Evolutionary conservation across 2,113 vertebrate species (phyloP).

Genomic region (Sakesphorus luctuosus): DNA sequence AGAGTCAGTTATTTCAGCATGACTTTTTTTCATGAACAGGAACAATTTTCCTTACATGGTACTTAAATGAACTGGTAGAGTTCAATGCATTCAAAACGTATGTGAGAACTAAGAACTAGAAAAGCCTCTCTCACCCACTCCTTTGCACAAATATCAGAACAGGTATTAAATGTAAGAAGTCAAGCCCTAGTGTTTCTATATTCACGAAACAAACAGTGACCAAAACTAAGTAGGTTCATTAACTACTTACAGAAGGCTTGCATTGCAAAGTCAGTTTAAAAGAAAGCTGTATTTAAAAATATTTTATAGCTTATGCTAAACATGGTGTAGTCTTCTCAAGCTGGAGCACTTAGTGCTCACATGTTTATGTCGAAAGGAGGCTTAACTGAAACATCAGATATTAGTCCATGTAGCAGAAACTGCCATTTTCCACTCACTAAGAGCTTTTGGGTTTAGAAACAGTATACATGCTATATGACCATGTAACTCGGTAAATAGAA

Average conservation of each 20-base stretch:
- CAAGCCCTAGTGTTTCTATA: background rate
- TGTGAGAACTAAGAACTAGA: background rate
- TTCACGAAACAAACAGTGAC: background rate
- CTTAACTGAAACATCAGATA: background rate
- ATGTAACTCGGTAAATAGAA: background rate
- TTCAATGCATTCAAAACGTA: background rate
- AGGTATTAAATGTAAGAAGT: background rate
- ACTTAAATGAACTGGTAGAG: background rate
- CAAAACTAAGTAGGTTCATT: background rate
- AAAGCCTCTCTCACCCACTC: background rate
- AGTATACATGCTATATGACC: background rate
- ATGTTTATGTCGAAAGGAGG: background rate
- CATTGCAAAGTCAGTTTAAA: background rate
- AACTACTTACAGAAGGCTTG: background rate
- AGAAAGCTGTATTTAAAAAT: background rate
- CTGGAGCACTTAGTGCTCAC: background rate
- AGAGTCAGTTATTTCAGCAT: background rate
- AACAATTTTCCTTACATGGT: background rate
- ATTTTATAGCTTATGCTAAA: background rate
- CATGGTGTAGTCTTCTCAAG: background rate
- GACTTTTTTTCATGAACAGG: background rate
- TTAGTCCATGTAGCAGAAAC: background rate
- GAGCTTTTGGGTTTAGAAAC: background rate
- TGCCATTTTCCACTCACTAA: background rate
- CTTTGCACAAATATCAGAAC: background rate